Evolutionary conservation across 2,113 vertebrate species (phyloP).

Genomic region (Synodontis membranacea): DNA sequence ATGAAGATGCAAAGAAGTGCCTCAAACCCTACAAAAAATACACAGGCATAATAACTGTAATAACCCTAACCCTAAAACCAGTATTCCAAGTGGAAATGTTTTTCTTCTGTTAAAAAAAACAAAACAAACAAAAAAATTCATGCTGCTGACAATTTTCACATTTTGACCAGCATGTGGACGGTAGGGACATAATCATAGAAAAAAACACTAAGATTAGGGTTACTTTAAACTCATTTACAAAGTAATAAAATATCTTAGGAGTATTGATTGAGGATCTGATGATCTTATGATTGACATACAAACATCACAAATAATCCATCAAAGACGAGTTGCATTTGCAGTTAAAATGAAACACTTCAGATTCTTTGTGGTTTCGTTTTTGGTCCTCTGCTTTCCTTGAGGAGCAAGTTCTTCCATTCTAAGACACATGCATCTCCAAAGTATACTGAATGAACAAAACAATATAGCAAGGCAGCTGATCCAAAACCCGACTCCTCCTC

Average conservation of each 20-base stretch:
- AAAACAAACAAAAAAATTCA: neutral
- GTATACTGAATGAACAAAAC: neutral
- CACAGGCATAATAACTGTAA: neutral
- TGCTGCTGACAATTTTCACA: neutral
- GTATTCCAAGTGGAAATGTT: neutral
- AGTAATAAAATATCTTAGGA: conserved; percentile 8
- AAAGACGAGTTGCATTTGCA: neutral
- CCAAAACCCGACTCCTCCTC: neutral
- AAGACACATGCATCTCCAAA: neutral
- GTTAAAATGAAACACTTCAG: neutral
- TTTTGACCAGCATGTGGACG: neutral
- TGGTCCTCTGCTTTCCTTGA: neutral
- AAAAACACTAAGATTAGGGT: neutral
- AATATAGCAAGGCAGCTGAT: neutral
- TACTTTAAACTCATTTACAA: neutral
- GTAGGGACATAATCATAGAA: neutral
- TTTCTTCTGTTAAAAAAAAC: neutral
- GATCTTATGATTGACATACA: neutral
- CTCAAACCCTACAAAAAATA: neutral
- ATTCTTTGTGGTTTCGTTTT: neutral
- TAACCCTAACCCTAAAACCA: neutral
- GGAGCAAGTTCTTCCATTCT: neutral
- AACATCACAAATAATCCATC: neutral
- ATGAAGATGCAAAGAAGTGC: neutral
- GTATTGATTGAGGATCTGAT: neutral